Evolutionary conservation across 2,888 invertebrate species (phyloP).

Genomic region (Harmothoe impar): DNA sequence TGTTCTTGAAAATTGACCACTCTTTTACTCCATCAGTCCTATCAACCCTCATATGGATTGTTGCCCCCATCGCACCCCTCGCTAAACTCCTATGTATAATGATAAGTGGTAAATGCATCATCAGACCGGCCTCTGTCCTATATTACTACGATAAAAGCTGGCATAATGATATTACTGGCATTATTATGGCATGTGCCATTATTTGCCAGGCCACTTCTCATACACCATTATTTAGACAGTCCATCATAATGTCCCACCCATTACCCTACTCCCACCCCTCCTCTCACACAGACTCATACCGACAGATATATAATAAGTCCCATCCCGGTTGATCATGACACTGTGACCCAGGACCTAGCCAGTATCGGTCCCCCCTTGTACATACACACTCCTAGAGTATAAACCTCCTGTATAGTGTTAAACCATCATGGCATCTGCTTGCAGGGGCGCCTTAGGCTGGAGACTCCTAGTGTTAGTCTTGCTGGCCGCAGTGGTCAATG

Average conservation of each 20-base stretch:
- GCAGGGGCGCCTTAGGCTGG: neutral
- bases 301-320: neutral
- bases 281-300: neutral
- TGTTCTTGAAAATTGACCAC: too few species aligned
- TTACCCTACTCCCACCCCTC: neutral
- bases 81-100: neutral
- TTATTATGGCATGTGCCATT: neutral
- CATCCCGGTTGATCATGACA: too few species aligned
- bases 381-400: neutral
- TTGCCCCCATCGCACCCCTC: neutral
- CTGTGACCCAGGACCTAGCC: too few species aligned
- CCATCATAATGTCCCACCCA: neutral
- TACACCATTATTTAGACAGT: too few species aligned
- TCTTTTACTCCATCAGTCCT: too few species aligned
- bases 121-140: neutral
- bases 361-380: neutral
- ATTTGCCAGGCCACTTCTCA: neutral
- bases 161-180: slow-evolving; percentile 21
- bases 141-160: neutral
- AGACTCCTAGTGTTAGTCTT: neutral
- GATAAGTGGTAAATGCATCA: neutral
- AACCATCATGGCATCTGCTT: neutral
- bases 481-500: neutral
- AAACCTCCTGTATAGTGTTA: neutral
- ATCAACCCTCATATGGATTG: too few species aligned